Conservation (phyloP, 2,113 vertebrate species). For the Sylvia atricapilla region DNA sequence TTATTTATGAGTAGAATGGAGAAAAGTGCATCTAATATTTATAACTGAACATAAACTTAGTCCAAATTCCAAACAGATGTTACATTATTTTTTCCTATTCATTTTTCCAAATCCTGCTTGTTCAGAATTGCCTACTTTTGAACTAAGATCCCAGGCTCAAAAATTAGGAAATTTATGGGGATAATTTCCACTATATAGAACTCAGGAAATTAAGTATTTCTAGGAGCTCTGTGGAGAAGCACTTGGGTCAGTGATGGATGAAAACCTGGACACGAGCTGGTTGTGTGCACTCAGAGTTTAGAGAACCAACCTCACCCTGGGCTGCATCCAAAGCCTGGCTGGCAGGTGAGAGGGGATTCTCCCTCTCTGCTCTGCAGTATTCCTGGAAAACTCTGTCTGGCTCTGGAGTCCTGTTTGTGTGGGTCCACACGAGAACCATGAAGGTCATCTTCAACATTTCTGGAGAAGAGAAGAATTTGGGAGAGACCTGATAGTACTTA, state of each 20-base stretch:
- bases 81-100: background rate
- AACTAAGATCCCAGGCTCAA: background rate
- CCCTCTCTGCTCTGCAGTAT: background rate
- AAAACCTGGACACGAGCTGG: background rate
- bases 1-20: background rate
- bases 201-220: background rate
- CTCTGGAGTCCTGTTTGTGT: background rate
- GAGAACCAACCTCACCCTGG: background rate
- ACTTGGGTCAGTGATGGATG: background rate
- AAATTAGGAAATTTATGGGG: background rate
- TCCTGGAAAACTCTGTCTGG: background rate
- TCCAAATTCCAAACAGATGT: background rate
- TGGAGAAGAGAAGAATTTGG: background rate
- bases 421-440: background rate
- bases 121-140: background rate
- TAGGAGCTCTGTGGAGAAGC: background rate
- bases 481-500: background rate
- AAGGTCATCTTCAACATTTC: too few species aligned
- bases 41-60: background rate
- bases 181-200: background rate
- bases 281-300: background rate
- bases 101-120: background rate
- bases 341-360: background rate
- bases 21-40: background rate
- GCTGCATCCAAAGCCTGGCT: background rate